These are phyloP conservation scores for Carlito syrichta DNA, from an alignment of 2,113 vertebrate genomes.

Conservation along the genomic window DNA sequence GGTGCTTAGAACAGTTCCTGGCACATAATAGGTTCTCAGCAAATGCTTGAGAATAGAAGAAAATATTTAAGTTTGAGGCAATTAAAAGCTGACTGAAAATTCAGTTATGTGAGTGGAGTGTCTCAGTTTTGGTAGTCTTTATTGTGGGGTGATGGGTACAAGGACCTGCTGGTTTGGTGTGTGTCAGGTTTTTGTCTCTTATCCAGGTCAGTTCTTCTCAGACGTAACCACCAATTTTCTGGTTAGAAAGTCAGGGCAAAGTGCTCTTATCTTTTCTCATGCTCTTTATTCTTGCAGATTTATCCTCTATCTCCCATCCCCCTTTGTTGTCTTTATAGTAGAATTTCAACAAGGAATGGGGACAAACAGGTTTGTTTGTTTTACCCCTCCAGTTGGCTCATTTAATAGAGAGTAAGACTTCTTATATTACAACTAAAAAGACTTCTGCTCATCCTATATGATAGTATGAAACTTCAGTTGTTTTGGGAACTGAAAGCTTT, in stretches of 20 bases:
- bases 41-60: not conserved
- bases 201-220: not conserved
- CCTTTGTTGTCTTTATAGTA: not conserved
- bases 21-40: not conserved
- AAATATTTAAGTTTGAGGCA: not conserved
- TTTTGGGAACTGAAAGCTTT: not conserved
- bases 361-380: not conserved
- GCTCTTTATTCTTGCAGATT: not conserved
- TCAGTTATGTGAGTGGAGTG: not conserved
- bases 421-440: not conserved
- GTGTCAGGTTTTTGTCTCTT: not conserved
- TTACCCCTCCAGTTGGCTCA: not conserved
- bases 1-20: not conserved
- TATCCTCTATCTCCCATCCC: not conserved
- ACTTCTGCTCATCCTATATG: not conserved
- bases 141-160: not conserved
- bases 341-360: not conserved
- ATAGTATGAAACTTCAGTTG: not conserved
- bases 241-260: not conserved
- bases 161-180: not conserved
- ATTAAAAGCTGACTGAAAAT: slow-evolving; percentile 2
- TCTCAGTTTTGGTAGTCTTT: slow-evolving; percentile 29
- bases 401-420: slow-evolving; percentile 4
- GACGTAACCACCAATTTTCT: not conserved
- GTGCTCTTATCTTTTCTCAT: not conserved